These are phyloP conservation scores for Phainopepla nitens DNA, from an alignment of 2,113 vertebrate species.

Conservation along the genomic window DNA sequence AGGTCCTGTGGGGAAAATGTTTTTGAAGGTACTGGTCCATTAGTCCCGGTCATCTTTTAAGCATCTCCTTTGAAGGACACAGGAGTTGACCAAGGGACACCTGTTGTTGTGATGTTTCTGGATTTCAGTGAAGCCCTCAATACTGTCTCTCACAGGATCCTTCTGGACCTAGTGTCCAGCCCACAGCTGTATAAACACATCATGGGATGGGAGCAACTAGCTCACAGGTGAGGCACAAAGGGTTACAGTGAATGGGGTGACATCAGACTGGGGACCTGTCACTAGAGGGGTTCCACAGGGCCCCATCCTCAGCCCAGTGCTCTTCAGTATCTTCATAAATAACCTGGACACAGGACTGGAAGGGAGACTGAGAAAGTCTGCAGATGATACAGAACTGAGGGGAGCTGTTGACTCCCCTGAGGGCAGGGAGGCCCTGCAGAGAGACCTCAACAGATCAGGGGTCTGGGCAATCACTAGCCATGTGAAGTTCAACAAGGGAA, in stretches of 20 bases:
- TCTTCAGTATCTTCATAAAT: background rate
- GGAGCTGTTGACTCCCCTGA: background rate
- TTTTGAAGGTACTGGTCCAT: background rate
- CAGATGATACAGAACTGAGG: background rate
- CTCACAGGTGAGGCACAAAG: rapidly evolving
- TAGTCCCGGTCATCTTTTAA: background rate
- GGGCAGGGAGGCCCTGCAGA: background rate
- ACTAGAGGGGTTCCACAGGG: background rate
- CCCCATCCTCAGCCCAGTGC: background rate
- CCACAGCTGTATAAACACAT: background rate
- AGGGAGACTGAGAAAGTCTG: background rate
- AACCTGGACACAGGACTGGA: background rate
- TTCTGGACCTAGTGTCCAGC: background rate
- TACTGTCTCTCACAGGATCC: background rate
- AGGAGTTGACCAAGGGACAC: background rate
- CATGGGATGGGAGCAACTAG: background rate
- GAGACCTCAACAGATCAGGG: background rate
- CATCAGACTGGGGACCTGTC: background rate
- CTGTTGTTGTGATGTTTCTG: background rate
- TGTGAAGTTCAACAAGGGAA: rapidly evolving
- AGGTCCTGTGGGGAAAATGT: background rate
- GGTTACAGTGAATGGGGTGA: background rate
- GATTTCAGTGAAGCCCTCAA: background rate
- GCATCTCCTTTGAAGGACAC: background rate
- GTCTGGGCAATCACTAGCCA: background rate